A percentile compares a stretch with the other conserved stretches of the same genome.
Conservation (phyloP, 2,888 invertebrate genomes). For the Urechis unicinctus region DNA sequence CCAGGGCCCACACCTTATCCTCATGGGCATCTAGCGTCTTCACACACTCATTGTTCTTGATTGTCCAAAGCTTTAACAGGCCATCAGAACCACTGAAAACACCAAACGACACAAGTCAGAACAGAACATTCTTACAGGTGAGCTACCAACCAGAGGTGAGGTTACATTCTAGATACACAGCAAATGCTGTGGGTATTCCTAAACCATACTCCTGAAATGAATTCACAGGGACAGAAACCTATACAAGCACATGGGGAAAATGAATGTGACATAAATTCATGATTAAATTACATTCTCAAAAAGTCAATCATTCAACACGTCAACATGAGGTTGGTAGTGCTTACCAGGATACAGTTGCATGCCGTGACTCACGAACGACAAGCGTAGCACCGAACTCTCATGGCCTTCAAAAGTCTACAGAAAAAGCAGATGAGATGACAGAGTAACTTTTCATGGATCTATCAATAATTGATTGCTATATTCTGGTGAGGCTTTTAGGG, state of each 20-base stretch:
- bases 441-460: background rate
- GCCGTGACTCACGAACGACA: constrained; percentile 75
- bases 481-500: background rate
- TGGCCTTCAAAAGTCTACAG: constrained; percentile 78
- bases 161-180: no score
- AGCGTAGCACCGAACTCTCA: constrained; percentile 77
- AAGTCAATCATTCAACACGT: no score
- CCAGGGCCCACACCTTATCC: constrained; percentile 60
- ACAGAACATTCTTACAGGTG: background rate
- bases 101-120: no score
- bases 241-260: no score
- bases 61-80: constrained; percentile 84
- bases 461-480: background rate
- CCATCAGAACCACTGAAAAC: constrained; percentile 76
- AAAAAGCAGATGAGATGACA: background rate
- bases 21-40: constrained; percentile 81
- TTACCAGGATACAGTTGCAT: constrained; percentile 72
- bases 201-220: no score
- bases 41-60: constrained; percentile 80
- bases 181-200: no score
- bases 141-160: background rate
- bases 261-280: no score
- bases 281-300: no score
- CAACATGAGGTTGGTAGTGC: constrained; percentile 5
- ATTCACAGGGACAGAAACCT: no score